Evolutionary conservation across 2,113 vertebrate species (phyloP), one percentile per base, ranked within the genome.

Genomic region (Caracal caracal): DNA sequence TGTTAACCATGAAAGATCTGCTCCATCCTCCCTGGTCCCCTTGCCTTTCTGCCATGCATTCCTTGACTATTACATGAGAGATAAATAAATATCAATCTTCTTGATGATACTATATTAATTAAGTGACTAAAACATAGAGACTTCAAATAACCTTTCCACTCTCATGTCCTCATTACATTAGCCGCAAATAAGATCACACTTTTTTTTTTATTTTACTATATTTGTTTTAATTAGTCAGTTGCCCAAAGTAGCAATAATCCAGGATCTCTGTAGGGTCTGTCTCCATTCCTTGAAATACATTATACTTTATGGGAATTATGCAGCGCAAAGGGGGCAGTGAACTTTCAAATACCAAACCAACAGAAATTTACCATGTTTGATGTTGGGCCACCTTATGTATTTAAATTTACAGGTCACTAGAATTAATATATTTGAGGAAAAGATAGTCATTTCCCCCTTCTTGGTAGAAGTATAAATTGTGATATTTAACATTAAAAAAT

Each of bases 141-240:
- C 10, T 63, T 47, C 47, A 85, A 56, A 20, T 68, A 82, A 30
- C 6, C n/a, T 66, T 65, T 28, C 12, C 1, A 22, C 20, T 35
- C 49, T 68, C 20, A 3, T 40, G 13, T 71, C 9, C 20, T 92
- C 26, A 28, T 75, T 49, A 71, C 20, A 30, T 63, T 71, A 63
- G 51, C 9, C 71, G 5, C 12, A 87, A 88, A 86, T 28, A 75
- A 51, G 33, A 66, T 83, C 5, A 83, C 10, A 35, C n/a, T n/a
- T 53, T 53, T 43, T 40, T 81, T 6, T n/a, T 76, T 63, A 78
- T 70, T 76, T 49, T 66, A 70, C 40, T 70, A 33, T 56, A 33
- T 88, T 92, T 88, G 40, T 84, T 85, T 90, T 85, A 91, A 68
- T 88, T 84, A 53, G 15, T 10, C 17, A 87, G 49, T 30, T 73